These are phyloP conservation scores for Siderastrea radians DNA, from an alignment of 92 coral and sea anemone species.

Conservation along the genomic window DNA sequence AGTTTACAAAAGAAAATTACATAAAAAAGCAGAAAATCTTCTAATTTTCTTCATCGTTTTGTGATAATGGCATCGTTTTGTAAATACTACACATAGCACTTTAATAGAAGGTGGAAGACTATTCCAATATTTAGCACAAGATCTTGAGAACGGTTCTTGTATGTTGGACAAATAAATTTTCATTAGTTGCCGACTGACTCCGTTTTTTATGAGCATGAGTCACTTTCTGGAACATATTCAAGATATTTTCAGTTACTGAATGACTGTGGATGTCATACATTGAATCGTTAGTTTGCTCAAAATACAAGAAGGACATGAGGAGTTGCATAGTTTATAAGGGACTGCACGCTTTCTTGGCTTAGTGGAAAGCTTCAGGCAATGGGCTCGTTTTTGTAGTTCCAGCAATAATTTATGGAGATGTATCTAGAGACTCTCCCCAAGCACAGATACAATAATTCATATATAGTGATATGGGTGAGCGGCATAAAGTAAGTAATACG, in stretches of 20 bases:
- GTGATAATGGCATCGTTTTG: background rate
- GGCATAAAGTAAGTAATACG: background rate
- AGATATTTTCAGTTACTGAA: background rate
- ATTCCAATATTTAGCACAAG: background rate
- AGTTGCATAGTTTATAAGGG: background rate
- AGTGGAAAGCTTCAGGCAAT: no score
- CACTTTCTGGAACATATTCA: background rate
- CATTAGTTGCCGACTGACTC: background rate
- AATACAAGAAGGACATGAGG: background rate
- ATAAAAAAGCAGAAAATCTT: background rate
- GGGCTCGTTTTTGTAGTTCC: no score
- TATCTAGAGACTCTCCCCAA: background rate
- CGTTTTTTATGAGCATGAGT: background rate
- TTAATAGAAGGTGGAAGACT: background rate
- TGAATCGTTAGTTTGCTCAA: background rate
- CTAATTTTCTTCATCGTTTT: background rate
- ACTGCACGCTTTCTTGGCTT: no score
- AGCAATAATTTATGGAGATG: background rate
- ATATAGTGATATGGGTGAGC: background rate
- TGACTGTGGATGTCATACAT: background rate
- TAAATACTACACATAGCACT: background rate
- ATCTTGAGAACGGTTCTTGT: background rate
- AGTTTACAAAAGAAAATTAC: no score
- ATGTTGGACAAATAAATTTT: background rate
- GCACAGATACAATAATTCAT: background rate